These are phyloP conservation scores for Holothuria scabra DNA, from an alignment of 53 echinoderm and acorn worm species.

Conservation along the genomic window DNA sequence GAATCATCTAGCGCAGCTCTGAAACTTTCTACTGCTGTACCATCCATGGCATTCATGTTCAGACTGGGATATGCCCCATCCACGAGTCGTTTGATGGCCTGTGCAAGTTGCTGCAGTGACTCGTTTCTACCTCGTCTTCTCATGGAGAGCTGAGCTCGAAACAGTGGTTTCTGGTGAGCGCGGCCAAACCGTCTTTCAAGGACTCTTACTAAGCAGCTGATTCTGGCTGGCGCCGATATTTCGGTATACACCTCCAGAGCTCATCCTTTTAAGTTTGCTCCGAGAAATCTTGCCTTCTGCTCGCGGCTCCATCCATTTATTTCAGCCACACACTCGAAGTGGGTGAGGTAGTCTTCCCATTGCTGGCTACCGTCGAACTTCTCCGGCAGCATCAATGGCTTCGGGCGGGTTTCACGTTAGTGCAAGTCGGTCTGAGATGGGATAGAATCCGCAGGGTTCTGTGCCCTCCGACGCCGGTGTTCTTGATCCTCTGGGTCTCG, in stretches of 20 bases:
- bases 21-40: background rate
- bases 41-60: constrained; percentile 9
- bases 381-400: constrained; percentile 9
- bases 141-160: constrained; percentile 13
- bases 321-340: constrained; percentile 27
- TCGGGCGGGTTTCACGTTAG: too few relatives aligned
- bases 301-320: background rate
- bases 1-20: background rate
- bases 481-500: too few relatives aligned
- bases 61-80: too few relatives aligned
- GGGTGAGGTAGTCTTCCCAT: constrained; percentile 11
- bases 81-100: too few relatives aligned
- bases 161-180: background rate
- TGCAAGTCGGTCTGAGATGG: too few relatives aligned
- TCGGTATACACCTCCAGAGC: background rate
- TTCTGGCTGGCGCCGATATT: background rate
- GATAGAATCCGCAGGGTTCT: too few relatives aligned
- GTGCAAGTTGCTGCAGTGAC: too few relatives aligned
- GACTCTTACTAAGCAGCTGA: too few relatives aligned
- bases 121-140: too few relatives aligned
- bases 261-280: background rate
- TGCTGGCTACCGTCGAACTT: background rate
- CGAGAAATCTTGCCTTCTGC: background rate
- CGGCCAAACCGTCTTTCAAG: too few relatives aligned
- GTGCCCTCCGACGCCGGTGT: too few relatives aligned